Conservation (phyloP, 2,113 vertebrate species). For the Actenoides hombroni region DNA sequence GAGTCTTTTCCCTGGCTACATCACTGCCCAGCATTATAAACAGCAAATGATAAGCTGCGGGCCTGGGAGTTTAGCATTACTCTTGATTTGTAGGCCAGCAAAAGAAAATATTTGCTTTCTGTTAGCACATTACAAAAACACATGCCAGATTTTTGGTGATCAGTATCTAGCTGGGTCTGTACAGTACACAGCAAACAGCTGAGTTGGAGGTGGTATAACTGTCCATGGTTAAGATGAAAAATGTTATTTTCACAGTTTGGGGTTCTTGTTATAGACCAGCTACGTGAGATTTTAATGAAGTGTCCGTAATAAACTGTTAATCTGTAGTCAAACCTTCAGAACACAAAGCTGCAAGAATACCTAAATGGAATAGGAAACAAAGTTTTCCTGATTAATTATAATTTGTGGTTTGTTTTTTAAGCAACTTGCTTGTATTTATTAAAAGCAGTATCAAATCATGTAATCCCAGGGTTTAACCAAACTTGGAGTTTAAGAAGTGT, state of each 20-base stretch:
- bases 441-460: not conserved
- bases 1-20: not conserved
- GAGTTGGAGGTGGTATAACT: not conserved
- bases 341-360: not conserved
- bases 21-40: not conserved
- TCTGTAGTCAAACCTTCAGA: not conserved
- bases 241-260: not conserved
- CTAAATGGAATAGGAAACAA: not conserved
- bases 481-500: not conserved
- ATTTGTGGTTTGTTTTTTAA: not conserved
- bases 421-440: not conserved
- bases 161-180: not conserved
- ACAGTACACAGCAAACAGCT: not conserved
- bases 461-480: not conserved
- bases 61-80: not conserved
- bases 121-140: not conserved
- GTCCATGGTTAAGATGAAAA: not conserved
- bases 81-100: not conserved
- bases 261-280: not conserved
- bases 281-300: not conserved
- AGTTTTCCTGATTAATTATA: not conserved
- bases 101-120: not conserved
- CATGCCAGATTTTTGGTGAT: not conserved
- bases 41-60: rapidly evolving
- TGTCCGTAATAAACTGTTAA: not conserved